A percentile compares a stretch with the other conserved stretches of the same genome.
These are phyloP conservation scores for Aphelenchoides bicaudatus DNA, from an alignment of 2,888 invertebrate species.

Conservation along the genomic window DNA sequence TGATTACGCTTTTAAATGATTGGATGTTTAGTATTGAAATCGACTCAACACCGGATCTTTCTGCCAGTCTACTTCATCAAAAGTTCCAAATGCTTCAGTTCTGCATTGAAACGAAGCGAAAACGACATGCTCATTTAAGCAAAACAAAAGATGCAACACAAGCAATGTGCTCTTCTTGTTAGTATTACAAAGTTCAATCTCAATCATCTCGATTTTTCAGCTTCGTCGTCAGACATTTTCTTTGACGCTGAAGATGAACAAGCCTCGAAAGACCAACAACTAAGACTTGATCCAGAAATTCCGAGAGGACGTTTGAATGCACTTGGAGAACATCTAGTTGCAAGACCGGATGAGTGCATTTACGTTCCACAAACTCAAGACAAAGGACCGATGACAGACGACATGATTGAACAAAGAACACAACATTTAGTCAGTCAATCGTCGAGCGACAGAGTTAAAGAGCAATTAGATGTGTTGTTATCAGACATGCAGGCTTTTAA, in stretches of 20 bases:
- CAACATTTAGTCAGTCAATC: constrained; percentile 80
- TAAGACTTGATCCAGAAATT: not conserved
- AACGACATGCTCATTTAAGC: constrained; percentile 35
- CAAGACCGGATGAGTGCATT: constrained; percentile 69
- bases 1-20: not conserved
- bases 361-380: constrained; percentile 84
- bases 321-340: constrained; percentile 19
- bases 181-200: constrained; percentile 66
- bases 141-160: constrained; percentile 62
- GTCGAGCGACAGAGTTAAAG: constrained; percentile 81
- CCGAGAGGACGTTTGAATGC: constrained; percentile 16
- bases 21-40: constrained; percentile 15
- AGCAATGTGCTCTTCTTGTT: constrained; percentile 72
- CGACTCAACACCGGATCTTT: constrained; percentile 35
- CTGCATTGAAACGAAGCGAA: constrained; percentile 65
- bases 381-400: constrained; percentile 92
- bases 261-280: too few relatives aligned
- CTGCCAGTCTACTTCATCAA: constrained; percentile 78
- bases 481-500: constrained; percentile 99
- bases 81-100: constrained; percentile 76
- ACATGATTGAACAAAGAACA: constrained; percentile 87
- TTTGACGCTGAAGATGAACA: constrained; percentile 21
- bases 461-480: constrained; percentile 88
- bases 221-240: constrained; percentile 28
- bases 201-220: constrained; percentile 15